phyloP scores from a whole-genome alignment of 2,888 invertebrate genomes.

The Leucoma salicis region DNA sequence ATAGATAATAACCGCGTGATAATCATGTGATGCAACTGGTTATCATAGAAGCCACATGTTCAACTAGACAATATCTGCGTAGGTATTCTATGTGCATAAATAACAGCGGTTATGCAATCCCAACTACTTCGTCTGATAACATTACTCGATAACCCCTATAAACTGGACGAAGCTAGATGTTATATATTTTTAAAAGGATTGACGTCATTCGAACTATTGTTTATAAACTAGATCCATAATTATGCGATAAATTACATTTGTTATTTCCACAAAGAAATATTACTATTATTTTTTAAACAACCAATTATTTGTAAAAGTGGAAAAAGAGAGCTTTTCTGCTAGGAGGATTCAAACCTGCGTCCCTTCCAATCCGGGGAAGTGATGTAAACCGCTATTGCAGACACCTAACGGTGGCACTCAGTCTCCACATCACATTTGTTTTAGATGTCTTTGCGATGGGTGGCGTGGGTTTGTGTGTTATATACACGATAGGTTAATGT shows the following conservation, averaged over 20 bases:
- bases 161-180: constrained; percentile 38
- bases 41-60: constrained; percentile 15
- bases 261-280: not conserved
- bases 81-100: constrained; percentile 39
- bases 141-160: constrained; percentile 37
- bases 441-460: too few relatives aligned
- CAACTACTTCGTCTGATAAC: constrained; percentile 31
- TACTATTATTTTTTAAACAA: too few relatives aligned
- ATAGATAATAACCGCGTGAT: constrained; percentile 18
- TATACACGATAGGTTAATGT: too few relatives aligned
- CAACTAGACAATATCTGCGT: constrained; percentile 11
- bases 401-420: too few relatives aligned
- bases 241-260: constrained; percentile 9
- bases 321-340: too few relatives aligned
- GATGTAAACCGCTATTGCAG: too few relatives aligned
- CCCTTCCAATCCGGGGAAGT: too few relatives aligned
- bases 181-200: constrained; percentile 44
- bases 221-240: constrained; percentile 7
- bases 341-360: too few relatives aligned
- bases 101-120: constrained; percentile 19
- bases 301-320: too few relatives aligned
- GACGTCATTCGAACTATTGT: constrained; percentile 44
- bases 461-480: too few relatives aligned
- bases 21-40: constrained; percentile 26
- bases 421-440: too few relatives aligned